These are phyloP conservation scores for Melopsittacus undulatus DNA, from an alignment of 2,797 vertebrate species.

Conservation along the genomic window DNA sequence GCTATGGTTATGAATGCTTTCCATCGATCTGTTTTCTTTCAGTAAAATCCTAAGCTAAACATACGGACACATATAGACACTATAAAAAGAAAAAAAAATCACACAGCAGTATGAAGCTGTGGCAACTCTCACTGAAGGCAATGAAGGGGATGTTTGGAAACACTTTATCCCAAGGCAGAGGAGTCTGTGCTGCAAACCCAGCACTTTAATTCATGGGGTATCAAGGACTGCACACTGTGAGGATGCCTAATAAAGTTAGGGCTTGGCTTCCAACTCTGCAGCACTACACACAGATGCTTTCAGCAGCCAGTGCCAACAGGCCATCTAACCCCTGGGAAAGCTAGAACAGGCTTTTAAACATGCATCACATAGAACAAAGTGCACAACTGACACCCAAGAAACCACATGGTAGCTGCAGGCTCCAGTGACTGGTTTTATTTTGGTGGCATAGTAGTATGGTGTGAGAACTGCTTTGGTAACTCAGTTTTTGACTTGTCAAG, in stretches of 20 bases:
- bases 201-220: background rate
- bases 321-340: background rate
- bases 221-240: background rate
- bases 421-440: background rate
- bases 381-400: background rate
- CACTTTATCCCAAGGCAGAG: background rate
- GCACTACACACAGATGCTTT: background rate
- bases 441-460: rapidly evolving
- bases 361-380: rapidly evolving
- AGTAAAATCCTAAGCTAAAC: conserved; percentile 7
- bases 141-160: background rate
- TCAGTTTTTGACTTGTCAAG: background rate
- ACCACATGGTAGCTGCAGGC: background rate
- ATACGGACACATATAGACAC: background rate
- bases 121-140: background rate
- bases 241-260: background rate
- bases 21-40: background rate
- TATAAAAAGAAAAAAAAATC: background rate
- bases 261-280: background rate
- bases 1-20: background rate
- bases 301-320: background rate
- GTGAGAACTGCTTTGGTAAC: background rate
- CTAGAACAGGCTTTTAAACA: background rate
- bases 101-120: background rate
- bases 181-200: background rate